Percentiles rank a stretch among this genome's conserved stretches.
Conservation (phyloP, 1,140 invertebrate genomes). For the Aplysia californica region DNA sequence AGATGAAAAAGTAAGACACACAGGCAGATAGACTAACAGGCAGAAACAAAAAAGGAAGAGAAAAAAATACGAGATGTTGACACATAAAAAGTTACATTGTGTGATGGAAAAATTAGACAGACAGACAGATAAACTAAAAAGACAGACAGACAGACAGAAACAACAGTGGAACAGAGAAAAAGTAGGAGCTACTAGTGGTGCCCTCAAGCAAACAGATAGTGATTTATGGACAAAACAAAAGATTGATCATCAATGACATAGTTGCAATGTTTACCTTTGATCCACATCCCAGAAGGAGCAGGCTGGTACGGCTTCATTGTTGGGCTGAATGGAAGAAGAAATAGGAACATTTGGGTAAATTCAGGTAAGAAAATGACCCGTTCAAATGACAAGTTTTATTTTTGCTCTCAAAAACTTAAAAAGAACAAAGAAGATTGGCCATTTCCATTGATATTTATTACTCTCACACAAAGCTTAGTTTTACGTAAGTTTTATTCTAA, state of each 20-base stretch:
- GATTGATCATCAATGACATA: background rate
- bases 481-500: background rate
- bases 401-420: background rate
- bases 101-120: constrained; percentile 19
- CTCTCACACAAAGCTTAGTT: background rate
- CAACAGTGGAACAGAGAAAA: too few relatives aligned
- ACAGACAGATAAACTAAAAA: constrained; percentile 19
- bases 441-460: background rate
- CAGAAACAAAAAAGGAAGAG: too few relatives aligned
- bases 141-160: constrained; percentile 17
- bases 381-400: background rate
- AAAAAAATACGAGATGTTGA: too few relatives aligned
- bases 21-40: too few relatives aligned
- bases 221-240: background rate
- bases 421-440: background rate
- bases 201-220: background rate
- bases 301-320: background rate
- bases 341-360: background rate
- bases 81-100: background rate
- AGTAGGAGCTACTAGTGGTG: background rate
- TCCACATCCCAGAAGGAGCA: constrained; percentile 26
- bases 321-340: background rate
- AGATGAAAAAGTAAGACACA: too few relatives aligned
- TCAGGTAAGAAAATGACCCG: background rate
- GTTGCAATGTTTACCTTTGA: constrained; percentile 1